These are phyloP conservation scores for Ruditapes philippinarum DNA, from an alignment of 1,140 invertebrate genomes.

Conservation along the genomic window DNA sequence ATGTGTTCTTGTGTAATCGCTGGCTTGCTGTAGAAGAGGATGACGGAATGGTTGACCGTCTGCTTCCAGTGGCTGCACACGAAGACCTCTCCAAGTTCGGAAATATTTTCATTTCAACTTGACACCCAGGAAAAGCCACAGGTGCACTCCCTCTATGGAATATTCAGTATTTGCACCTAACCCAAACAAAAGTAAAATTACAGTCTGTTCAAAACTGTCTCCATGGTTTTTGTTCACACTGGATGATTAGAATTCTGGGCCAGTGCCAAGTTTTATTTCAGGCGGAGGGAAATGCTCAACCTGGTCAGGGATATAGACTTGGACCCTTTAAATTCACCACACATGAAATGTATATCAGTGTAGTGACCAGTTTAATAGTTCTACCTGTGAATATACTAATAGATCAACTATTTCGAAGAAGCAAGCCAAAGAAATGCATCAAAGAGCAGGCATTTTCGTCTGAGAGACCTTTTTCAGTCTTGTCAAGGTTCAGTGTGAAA, in stretches of 20 bases:
- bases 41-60: slow-evolving; percentile 79
- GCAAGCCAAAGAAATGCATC: slow-evolving; percentile 59
- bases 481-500: slow-evolving; percentile 57
- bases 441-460: slow-evolving; percentile 21
- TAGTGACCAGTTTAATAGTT: slow-evolving; percentile 80
- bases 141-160: slow-evolving; percentile 79
- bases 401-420: slow-evolving; percentile 81
- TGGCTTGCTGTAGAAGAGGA: slow-evolving; percentile 85
- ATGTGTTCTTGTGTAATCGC: slow-evolving; percentile 83
- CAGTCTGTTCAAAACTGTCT: slow-evolving; percentile 83
- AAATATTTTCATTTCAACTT: slow-evolving; percentile 77
- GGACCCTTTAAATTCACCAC: slow-evolving; percentile 78
- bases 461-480: slow-evolving; percentile 37
- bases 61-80: slow-evolving; percentile 74
- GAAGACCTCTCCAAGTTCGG: slow-evolving; percentile 76
- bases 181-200: slow-evolving; percentile 78
- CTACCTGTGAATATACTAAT: slow-evolving; percentile 81
- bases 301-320: slow-evolving; percentile 57
- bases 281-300: slow-evolving; percentile 45
- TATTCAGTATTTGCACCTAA: slow-evolving; percentile 40
- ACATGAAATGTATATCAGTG: slow-evolving; percentile 78
- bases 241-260: slow-evolving; percentile 84
- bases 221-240: slow-evolving; percentile 83
- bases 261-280: slow-evolving; percentile 85
- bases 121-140: slow-evolving; percentile 76